Evolutionary conservation across 2,113 vertebrate genomes (phyloP).

Genomic region (Dryoscopus gambensis): DNA sequence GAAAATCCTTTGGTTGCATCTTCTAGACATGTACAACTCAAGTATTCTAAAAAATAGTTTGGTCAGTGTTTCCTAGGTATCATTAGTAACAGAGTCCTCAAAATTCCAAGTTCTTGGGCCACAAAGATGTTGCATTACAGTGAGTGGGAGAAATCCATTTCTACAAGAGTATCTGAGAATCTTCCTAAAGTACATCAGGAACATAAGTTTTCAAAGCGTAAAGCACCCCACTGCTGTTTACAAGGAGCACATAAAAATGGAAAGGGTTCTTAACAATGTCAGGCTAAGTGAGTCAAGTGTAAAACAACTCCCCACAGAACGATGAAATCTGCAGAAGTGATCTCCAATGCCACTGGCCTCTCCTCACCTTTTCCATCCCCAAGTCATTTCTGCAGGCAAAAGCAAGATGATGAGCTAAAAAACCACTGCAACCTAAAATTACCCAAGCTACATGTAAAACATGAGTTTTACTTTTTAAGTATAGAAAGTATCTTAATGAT

Average conservation of each 20-base stretch:
- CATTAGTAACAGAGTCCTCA: neutral
- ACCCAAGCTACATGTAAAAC: neutral
- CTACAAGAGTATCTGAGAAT: neutral
- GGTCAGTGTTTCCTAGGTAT: neutral
- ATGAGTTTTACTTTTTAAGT: conserved; percentile 8
- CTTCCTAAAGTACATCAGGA: neutral
- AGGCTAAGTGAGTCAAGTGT: neutral
- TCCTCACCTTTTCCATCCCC: neutral
- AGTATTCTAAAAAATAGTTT: neutral
- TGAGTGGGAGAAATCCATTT: neutral
- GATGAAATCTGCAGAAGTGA: neutral
- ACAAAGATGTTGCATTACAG: neutral
- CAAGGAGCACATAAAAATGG: neutral
- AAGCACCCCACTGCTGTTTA: neutral
- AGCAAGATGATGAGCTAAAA: neutral
- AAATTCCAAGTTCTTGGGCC: neutral
- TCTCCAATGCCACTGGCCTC: neutral
- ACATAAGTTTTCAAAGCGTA: neutral
- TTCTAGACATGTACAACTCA: neutral
- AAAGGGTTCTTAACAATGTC: neutral
- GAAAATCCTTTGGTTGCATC: neutral
- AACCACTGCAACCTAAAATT: conserved; percentile 9
- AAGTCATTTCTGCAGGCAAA: neutral
- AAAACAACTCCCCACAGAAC: neutral
- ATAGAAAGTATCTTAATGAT: conserved; percentile 39